Evolutionary conservation across 1,140 invertebrate species (phyloP).

Genomic region (Drosophila chauvacae): DNA sequence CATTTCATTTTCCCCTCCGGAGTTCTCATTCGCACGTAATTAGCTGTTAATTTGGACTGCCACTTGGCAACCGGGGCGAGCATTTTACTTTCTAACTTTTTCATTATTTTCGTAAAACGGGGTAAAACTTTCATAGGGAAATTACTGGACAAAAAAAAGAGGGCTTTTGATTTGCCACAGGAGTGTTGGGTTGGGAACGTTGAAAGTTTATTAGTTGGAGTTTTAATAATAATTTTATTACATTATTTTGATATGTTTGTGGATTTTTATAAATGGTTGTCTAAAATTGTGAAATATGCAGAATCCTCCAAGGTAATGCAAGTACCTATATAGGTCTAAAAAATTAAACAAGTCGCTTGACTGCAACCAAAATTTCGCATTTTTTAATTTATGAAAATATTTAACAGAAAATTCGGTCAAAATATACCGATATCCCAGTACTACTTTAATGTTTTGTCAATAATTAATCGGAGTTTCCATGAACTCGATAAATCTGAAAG

Average conservation of each 20-base stretch:
- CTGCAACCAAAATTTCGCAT: too few species aligned
- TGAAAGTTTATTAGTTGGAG: conserved; percentile 13
- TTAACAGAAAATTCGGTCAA: not conserved
- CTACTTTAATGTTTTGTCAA: not conserved
- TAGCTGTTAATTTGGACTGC: conserved; percentile 72
- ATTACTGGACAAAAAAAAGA: conserved; percentile 9
- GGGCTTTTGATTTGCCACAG: conserved; percentile 30
- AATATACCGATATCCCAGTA: not conserved
- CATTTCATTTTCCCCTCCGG: conserved; percentile 32
- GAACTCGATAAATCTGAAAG: too few species aligned
- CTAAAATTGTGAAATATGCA: too few species aligned
- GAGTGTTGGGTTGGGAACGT: conserved; percentile 6
- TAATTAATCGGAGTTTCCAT: not conserved
- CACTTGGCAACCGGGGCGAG: conserved; percentile 58
- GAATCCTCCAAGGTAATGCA: not conserved
- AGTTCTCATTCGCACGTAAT: conserved; percentile 71
- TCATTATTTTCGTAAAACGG: conserved; percentile 29
- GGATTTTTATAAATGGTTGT: not conserved
- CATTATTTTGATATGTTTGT: conserved; percentile 6
- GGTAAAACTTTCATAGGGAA: conserved; percentile 16
- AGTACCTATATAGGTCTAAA: too few species aligned
- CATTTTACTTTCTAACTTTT: conserved; percentile 60
- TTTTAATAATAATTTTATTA: conserved; percentile 5
- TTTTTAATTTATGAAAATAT: too few species aligned
- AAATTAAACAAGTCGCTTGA: too few species aligned